Conservation (phyloP, 2,113 vertebrate genomes). For the Platichthys flesus region DNA sequence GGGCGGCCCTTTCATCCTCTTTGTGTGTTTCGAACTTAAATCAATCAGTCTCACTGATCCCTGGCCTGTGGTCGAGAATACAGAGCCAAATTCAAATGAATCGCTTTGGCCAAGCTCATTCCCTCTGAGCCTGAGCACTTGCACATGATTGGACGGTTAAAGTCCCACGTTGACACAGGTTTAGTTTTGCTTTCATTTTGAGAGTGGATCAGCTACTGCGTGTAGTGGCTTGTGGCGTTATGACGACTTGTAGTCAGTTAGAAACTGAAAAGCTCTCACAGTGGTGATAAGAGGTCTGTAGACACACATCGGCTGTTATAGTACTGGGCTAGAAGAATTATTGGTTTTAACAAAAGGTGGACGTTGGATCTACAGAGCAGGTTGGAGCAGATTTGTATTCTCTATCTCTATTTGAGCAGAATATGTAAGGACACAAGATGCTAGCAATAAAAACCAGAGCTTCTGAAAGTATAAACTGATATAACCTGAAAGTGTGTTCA, state of each 20-base stretch:
- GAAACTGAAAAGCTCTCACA: slow-evolving; percentile 39
- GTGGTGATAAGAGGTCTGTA: not conserved
- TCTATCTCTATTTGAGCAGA: not conserved
- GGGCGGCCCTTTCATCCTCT: slow-evolving; percentile 22
- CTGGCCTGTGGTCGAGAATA: slow-evolving; percentile 38
- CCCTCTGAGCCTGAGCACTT: slow-evolving; percentile 41
- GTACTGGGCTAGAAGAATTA: slow-evolving; percentile 8
- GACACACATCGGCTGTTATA: not conserved
- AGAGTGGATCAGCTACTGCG: not conserved
- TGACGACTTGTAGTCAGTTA: slow-evolving; percentile 27
- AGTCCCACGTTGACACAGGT: slow-evolving; percentile 18
- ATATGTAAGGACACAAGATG: too few relatives aligned
- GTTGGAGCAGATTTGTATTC: slow-evolving; percentile 40
- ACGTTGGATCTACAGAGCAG: slow-evolving; percentile 15
- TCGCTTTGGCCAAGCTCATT: slow-evolving; percentile 52
- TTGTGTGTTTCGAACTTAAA: slow-evolving; percentile 50
- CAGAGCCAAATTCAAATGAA: slow-evolving; percentile 63
- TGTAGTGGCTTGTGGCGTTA: not conserved
- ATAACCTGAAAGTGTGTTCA: too few relatives aligned
- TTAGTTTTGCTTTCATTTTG: slow-evolving; percentile 68
- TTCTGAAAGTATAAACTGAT: too few relatives aligned
- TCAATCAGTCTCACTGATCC: slow-evolving; percentile 54
- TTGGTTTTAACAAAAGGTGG: slow-evolving; percentile 15
- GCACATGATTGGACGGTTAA: slow-evolving; percentile 51
- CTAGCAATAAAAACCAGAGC: too few relatives aligned